Base-by-base conservation (phyloP, 2,888 invertebrate genomes). In the Cenopis cana region DNA sequence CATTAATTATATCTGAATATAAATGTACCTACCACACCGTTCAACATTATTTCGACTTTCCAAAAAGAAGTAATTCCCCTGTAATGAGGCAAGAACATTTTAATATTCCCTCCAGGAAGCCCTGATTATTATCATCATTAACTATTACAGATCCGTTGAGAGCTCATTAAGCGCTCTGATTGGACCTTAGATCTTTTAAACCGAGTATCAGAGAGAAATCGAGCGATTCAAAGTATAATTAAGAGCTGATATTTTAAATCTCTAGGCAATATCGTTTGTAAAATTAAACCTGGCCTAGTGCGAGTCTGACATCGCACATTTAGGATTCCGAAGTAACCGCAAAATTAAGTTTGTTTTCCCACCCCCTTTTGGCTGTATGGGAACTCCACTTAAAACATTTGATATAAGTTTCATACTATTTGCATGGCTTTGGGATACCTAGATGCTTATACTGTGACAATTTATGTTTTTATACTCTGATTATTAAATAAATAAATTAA, bases 161-260 rank as follows among this genome's bases (percentile, higher is more conserved):
- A 33, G 4, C 18, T 50, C 50, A 50, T 50, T 50, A 50, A 18
- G 50, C 50, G n/a, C 46, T 46, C 50, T 18, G 50, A 50, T 50
- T 50, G 50, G 50, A 17, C 50, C 10, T 50, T 11, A 18, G 50
- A 50, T 50, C 18, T 50, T 50, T 50, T 50, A 50, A 18, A 50
- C 10, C 9, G 50, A 50, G 17, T 18, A 18, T 50, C 50, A 18
- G 50, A 17, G 18, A 18, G 46, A 46, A 46, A n/a, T 46, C 46
- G 33, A 33, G 33, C 41, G 41, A 12, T 50, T 18, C n/a, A 17
- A 50, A 50, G 18, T 18, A 18, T 50, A 50, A 50, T 50, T 50
- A 49, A n/a, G 17, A 49, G 17, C 50, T 50, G 50, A 50, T 18
- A 50, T 49, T 49, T 49, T n/a, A 17, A 49, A 49, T 49, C 9